Evolutionary conservation across 2,888 invertebrate species (phyloP).

Genomic region (Isoperla grammatica): DNA sequence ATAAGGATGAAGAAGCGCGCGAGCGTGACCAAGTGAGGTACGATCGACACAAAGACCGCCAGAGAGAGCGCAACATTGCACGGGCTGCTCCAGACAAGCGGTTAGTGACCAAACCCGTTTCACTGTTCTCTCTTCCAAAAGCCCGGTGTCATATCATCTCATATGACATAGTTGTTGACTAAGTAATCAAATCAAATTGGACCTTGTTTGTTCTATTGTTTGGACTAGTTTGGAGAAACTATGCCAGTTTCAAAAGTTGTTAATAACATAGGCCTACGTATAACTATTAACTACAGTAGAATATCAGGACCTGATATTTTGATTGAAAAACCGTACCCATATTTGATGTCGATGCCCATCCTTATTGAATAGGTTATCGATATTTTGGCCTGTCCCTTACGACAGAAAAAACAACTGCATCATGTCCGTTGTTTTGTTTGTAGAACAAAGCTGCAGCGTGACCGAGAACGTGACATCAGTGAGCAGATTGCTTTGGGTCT

Average conservation of each 20-base stretch:
- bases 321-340: too few relatives aligned
- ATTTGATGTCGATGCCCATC: too few relatives aligned
- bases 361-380: too few relatives aligned
- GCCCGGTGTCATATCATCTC: background rate
- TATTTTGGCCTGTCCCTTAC: too few relatives aligned
- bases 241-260: too few relatives aligned
- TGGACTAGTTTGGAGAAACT: too few relatives aligned
- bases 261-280: too few relatives aligned
- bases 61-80: constrained; percentile 87
- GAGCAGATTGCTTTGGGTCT: constrained; percentile 97
- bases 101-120: constrained; percentile 35
- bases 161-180: background rate
- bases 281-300: too few relatives aligned
- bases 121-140: background rate
- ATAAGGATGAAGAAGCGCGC: constrained; percentile 63
- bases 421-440: constrained; percentile 20
- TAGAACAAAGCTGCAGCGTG: constrained; percentile 76
- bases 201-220: too few relatives aligned
- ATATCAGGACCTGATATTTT: too few relatives aligned
- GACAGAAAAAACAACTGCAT: too few relatives aligned
- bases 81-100: constrained; percentile 93
- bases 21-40: constrained; percentile 83
- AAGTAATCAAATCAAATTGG: background rate
- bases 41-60: constrained; percentile 86
- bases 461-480: constrained; percentile 93